Evolutionary conservation across 2,113 vertebrate genomes (phyloP).

Genomic region (Echinops telfairi): DNA sequence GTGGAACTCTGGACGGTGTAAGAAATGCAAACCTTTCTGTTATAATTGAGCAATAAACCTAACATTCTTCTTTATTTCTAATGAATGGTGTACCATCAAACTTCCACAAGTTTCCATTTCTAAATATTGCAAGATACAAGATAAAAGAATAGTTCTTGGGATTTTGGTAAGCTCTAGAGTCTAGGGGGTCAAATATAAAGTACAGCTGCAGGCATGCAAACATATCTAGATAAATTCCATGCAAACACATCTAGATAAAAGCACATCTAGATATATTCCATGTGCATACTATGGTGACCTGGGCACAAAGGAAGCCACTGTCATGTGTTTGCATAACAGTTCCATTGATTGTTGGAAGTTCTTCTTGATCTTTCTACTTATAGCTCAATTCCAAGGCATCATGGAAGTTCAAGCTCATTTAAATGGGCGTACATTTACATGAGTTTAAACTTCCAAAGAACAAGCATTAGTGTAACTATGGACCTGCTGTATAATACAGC

Average conservation of each 20-base stretch:
- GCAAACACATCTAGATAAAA: not conserved
- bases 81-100: not conserved
- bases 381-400: not conserved
- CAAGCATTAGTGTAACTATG: not conserved
- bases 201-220: not conserved
- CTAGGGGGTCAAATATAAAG: not conserved
- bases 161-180: not conserved
- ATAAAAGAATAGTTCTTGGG: not conserved
- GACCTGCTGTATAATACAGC: not conserved
- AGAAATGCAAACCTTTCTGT: not conserved
- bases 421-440: not conserved
- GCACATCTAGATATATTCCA: not conserved
- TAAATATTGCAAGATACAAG: slow-evolving; percentile 8
- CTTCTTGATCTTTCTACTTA: no score
- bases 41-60: not conserved
- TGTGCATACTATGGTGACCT: not conserved
- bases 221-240: not conserved
- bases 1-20: not conserved
- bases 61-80: not conserved
- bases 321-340: not conserved
- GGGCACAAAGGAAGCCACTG: not conserved
- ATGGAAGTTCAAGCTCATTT: not conserved
- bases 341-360: no score
- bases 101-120: not conserved
- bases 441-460: not conserved